phyloP scores from a whole-genome alignment of 2,888 invertebrate species.

The Emmelina monodactyla region DNA sequence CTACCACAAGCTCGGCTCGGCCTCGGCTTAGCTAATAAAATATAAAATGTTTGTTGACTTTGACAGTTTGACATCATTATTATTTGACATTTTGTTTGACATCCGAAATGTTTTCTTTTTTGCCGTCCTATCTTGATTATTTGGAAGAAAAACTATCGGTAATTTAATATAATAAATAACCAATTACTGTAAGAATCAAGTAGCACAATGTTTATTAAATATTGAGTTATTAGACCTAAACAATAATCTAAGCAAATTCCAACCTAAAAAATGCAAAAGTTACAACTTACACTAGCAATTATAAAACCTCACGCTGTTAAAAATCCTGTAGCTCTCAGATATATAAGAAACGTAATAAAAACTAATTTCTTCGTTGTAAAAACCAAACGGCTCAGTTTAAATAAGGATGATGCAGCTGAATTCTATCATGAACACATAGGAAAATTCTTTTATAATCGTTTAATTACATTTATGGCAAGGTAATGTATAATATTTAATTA shows the following conservation, averaged over 20 bases:
- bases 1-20: no score
- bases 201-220: no score
- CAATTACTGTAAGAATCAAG: no score
- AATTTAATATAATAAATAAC: no score
- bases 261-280: conserved; percentile 32
- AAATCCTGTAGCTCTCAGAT: conserved; percentile 74
- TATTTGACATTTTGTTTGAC: no score
- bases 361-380: conserved; percentile 77
- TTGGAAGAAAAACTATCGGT: no score
- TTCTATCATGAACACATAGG: conserved; percentile 86
- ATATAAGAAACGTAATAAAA: conserved; percentile 72
- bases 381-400: conserved; percentile 70
- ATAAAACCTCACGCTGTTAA: conserved; percentile 87
- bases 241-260: not conserved
- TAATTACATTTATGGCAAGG: conserved; percentile 85
- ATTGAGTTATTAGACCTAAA: no score
- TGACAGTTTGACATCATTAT: no score
- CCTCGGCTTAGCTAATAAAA: no score
- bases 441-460: conserved; percentile 84
- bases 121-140: no score
- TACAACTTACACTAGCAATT: conserved; percentile 83
- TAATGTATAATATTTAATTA: conserved; percentile 31
- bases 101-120: no score
- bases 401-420: conserved; percentile 68
- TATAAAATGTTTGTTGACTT: no score